Base-by-base conservation (phyloP, 2,113 vertebrate species). In the Heterotis niloticus region DNA sequence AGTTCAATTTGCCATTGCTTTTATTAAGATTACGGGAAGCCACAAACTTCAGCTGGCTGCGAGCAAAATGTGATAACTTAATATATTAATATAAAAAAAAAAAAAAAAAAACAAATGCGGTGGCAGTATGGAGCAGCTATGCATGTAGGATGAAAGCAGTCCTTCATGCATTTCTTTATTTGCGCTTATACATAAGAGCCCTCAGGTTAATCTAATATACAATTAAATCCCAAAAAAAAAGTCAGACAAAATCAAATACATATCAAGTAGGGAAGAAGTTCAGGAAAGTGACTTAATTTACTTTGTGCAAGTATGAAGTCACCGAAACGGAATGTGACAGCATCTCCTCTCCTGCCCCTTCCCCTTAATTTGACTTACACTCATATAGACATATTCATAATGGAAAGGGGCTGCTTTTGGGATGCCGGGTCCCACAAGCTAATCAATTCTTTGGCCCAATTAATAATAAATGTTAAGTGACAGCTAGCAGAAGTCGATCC, bases 391-490 rank as follows among this genome's bases (percentile, higher is more conserved):
- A 92, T 91, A 94, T 92, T 92, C 92, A 91, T 92, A 93, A 94
- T 93, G 91, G 92, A 92, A 92, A 92, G 88, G n/a, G 91, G 92
- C 90, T 92, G 90, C 89, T 91, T 92, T 93, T 92, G 90, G 90
- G 91, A 90, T 92, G 92, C 92, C 92, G 91, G 90, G 91, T 91
- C 90, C 88, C 91, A 92, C 91, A 85, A 92, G 91, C 90, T 88
- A 92, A 93, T 94, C 92, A 92, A 94, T 91, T 89, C 93, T 93
- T 93, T 91, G 91, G 91, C 92, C 85, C 93, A 89, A 93, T 90
- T 93, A 90, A 91, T 91, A 92, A 93, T 91, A 91, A 93, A 94
- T 93, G 92, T 92, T 94, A 95, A 94, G 92, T 94, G 93, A 94
- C 92, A 93, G 92, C 91, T 92, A 93, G 93, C 93, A 93, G 92